Evolutionary conservation across 2,797 vertebrate species (phyloP), one percentile per base, ranked within the genome.

Genomic region (Pygocentrus nattereri): DNA sequence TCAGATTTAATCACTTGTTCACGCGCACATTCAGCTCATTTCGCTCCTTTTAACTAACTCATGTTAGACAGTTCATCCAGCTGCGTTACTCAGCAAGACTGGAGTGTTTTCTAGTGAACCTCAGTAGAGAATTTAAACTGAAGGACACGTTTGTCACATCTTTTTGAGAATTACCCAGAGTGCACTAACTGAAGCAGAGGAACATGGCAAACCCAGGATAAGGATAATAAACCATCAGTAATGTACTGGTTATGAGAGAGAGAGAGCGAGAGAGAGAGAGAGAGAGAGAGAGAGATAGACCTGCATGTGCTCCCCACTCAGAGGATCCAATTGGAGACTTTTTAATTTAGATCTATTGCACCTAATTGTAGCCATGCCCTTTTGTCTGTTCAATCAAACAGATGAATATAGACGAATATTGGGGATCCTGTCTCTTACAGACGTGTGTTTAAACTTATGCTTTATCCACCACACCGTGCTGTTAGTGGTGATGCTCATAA

Each of bases 401-500:
- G n/a, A n/a, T n/a, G n/a, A n/a, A n/a, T n/a, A n/a, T n/a, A n/a
- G n/a, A n/a, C n/a, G n/a, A n/a, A n/a, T n/a, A n/a, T n/a, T n/a
- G n/a, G n/a, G 19, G 41, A 44, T 44, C 44, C 8, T 44, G 41
- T 44, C 41, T 58, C 54, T 58, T 52, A 52, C 54, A 23, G 6
- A 23, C 21, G 10, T 10, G 4, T 5, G 54, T 7, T 23, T 5
- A 4, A 52, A 18, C 1, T 18, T 3, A 50, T 50, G 49, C 49
- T 50, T 16, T 16, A 50, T 16, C 49, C 50, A 15, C 50, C 16
- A 52, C 50, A 52, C 18, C 16, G 3, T 5, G 18, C 1, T 71
- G 71, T 61, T 23, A 54, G 65, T 70, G 77, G 30, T 12, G 30
- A 49, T 56, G 58, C 72, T 19, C 58, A 41, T 65, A 3, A 30